phyloP scores from a whole-genome alignment of 2,888 invertebrate genomes.

The Romanomermis culicivorax region DNA sequence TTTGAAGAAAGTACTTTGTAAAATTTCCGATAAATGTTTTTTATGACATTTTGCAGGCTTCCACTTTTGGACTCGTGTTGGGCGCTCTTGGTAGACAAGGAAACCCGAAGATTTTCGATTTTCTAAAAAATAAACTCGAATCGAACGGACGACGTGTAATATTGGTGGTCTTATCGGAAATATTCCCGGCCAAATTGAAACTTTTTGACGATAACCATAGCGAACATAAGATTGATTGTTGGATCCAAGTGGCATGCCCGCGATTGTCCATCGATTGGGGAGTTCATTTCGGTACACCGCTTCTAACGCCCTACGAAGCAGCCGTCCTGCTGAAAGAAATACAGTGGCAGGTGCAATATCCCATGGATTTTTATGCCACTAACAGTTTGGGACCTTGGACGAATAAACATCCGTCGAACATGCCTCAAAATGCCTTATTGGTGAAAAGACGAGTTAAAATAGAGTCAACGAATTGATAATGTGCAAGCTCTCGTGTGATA shows the following conservation, averaged over 20 bases:
- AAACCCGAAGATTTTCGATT: slow-evolving; percentile 49
- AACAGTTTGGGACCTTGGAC: slow-evolving; percentile 90
- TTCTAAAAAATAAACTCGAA: slow-evolving; percentile 28
- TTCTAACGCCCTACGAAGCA: slow-evolving; percentile 74
- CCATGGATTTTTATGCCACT: slow-evolving; percentile 95
- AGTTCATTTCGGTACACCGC: slow-evolving; percentile 55
- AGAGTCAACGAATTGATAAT: not conserved
- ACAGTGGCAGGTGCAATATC: slow-evolving; percentile 41
- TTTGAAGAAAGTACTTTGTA: no score
- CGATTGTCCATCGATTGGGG: slow-evolving; percentile 98
- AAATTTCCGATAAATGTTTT: no score
- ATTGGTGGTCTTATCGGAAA: slow-evolving; percentile 71
- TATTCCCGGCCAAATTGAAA: slow-evolving; percentile 72
- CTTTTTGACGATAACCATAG: slow-evolving; percentile 43
- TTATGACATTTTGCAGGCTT: no score
- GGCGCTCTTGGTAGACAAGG: slow-evolving; percentile 88
- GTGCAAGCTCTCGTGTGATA: no score
- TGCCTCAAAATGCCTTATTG: not conserved
- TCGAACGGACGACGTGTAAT: slow-evolving; percentile 36
- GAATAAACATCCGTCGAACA: slow-evolving; percentile 49
- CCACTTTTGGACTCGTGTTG: not conserved
- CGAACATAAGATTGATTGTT: slow-evolving; percentile 27
- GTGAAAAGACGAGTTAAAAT: not conserved
- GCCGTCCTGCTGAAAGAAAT: slow-evolving; percentile 30
- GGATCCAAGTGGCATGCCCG: slow-evolving; percentile 73